Conservation (phyloP, 2,888 invertebrate genomes). For the Leucophenga maculata region DNA sequence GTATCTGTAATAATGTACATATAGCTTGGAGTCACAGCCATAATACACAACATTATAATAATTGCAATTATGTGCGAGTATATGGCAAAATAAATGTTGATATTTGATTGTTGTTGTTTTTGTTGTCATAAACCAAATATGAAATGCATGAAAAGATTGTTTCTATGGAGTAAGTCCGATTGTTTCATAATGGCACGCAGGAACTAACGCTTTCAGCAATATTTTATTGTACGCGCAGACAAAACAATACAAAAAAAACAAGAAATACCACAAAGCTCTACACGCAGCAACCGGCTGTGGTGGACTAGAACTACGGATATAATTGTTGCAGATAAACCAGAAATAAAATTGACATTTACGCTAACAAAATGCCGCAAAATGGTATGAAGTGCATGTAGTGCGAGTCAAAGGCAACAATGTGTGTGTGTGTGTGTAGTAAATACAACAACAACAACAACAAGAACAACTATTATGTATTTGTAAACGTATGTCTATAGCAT, state of each 20-base stretch:
- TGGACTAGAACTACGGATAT: conserved; percentile 26
- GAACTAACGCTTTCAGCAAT: background rate
- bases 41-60: too few species aligned
- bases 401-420: background rate
- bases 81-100: background rate
- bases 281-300: background rate
- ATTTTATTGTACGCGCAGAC: background rate
- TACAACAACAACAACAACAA: too few species aligned
- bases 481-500: background rate
- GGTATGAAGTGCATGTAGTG: background rate
- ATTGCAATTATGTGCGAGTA: background rate
- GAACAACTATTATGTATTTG: background rate
- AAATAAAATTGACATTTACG: conserved; percentile 55
- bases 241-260: background rate
- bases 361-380: conserved; percentile 39
- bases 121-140: background rate
- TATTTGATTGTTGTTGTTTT: too few species aligned
- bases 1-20: too few species aligned
- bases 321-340: conserved; percentile 25
- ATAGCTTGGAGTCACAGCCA: too few species aligned
- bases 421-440: background rate
- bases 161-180: background rate
- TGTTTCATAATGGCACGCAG: too few species aligned
- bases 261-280: too few species aligned
- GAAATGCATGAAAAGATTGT: conserved; percentile 9